phyloP scores from a whole-genome alignment of 1,140 invertebrate genomes.

The Anadara kagoshimensis region DNA sequence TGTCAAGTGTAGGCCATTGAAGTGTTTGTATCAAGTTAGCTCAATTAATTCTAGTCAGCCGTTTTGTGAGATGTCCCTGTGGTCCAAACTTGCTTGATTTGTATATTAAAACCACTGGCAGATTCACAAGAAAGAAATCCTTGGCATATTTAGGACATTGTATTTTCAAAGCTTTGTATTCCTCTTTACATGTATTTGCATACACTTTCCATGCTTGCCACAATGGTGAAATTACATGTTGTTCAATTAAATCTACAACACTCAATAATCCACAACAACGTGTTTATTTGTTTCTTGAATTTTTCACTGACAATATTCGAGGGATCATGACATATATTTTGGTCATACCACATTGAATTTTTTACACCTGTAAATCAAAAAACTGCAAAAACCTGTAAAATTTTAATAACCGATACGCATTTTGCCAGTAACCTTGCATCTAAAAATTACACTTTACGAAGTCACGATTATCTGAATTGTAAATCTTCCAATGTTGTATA shows the following conservation, averaged over 20 bases:
- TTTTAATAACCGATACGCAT: no score
- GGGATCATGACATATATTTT: no score
- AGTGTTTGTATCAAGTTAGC: not conserved
- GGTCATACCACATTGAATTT: no score
- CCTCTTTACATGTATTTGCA: not conserved
- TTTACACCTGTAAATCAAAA: no score
- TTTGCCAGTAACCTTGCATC: no score
- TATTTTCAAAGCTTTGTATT: not conserved
- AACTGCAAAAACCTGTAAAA: no score
- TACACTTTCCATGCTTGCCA: not conserved
- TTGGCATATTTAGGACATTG: constrained; percentile 1
- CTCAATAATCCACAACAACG: not conserved
- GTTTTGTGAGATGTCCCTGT: not conserved
- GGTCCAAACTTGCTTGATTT: not conserved
- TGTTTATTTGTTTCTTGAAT: no score
- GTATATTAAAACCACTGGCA: not conserved
- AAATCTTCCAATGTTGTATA: no score
- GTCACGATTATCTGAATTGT: no score
- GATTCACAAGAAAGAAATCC: not conserved
- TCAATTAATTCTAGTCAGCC: not conserved
- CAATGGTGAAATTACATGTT: not conserved
- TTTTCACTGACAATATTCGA: no score
- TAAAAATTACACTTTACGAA: no score
- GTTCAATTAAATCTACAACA: constrained; percentile 2
- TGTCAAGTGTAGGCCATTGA: not conserved